Conservation (phyloP, 2,888 invertebrate genomes). For the Aphodius granarius region DNA sequence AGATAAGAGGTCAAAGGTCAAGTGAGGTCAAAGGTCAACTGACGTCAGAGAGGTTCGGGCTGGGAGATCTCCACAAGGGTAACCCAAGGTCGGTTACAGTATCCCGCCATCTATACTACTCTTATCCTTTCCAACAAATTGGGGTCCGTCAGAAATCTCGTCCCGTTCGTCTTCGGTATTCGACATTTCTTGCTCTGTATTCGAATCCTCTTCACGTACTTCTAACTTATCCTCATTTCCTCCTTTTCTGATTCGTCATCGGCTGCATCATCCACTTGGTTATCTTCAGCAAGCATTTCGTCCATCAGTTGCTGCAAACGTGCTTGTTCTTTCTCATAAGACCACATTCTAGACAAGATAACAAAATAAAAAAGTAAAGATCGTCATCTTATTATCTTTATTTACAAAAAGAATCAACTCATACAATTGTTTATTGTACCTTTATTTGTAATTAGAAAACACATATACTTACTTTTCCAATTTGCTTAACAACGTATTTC, state of each 20-base stretch:
- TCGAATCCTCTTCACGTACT: not conserved
- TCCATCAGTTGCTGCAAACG: not conserved
- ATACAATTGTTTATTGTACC: not conserved
- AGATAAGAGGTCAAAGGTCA: too few species aligned
- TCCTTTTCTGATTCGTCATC: not conserved
- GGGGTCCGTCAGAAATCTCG: not conserved
- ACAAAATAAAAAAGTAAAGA: not conserved
- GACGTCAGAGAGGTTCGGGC: too few species aligned
- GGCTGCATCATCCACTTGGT: not conserved
- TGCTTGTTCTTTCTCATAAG: slow-evolving; percentile 2
- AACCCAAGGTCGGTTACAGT: too few species aligned
- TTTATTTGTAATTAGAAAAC: too few species aligned
- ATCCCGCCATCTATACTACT: too few species aligned
- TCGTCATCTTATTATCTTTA: not conserved
- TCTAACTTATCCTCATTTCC: not conserved
- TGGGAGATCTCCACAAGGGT: too few species aligned
- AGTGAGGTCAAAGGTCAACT: too few species aligned
- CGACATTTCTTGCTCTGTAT: not conserved
- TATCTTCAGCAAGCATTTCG: not conserved
- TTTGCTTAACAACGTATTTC: too few species aligned
- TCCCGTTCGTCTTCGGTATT: not conserved
- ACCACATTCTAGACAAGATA: slow-evolving; percentile 1
- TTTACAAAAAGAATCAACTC: not conserved
- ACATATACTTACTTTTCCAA: too few species aligned
- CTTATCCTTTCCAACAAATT: slow-evolving; percentile 10